Base-by-base conservation (phyloP, 2,797 vertebrate species). In the Peromyscus eremicus region DNA sequence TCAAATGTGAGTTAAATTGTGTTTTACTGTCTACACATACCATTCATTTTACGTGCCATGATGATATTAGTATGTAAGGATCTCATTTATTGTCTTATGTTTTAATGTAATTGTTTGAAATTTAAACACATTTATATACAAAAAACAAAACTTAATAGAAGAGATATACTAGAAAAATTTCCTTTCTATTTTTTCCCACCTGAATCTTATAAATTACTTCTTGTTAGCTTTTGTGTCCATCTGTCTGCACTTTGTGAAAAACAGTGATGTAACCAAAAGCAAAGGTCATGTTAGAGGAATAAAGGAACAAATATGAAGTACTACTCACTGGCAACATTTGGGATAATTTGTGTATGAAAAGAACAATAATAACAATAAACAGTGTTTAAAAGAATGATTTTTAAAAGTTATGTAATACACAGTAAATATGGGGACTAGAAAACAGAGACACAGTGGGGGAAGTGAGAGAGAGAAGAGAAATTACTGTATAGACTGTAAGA, bases 31-130 rank as follows among this genome's bases (percentile, higher is more conserved):
- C 27, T 81, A 62, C 40, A 87, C 37, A 71, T 52, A 79, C 13
- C 17, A 52, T 52, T 80, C 68, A 62, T 73, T 92, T 97, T 3
- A 94, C 75, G 66, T 64, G 85, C 2, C 60, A 0, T 62, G 92
- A 71, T 82, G 64, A 73, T 16, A 16, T 75, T 85, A 43, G 23
- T 29, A 3, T 34, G 73, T 93, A 23, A 91, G 29, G 46, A 1
- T 62, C 17, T 68, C 25, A 94, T 68, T 90, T 84, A 79, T 71
- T 12, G 40, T 90, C 2, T 77, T 37, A 23, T 68, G 1, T 57
- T 92, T 89, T 62, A 71, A 93, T 92, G 66, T 75, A 86, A 77
- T 89, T 85, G n/a, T 68, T 93, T 96, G 40, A 91, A 25, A 73
- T 62, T 40, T 76, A 43, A 82, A 93, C 37, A 49, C 1, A 71